Evolutionary conservation across 1,140 invertebrate species (phyloP).

Genomic region (Palaemon carinicauda): DNA sequence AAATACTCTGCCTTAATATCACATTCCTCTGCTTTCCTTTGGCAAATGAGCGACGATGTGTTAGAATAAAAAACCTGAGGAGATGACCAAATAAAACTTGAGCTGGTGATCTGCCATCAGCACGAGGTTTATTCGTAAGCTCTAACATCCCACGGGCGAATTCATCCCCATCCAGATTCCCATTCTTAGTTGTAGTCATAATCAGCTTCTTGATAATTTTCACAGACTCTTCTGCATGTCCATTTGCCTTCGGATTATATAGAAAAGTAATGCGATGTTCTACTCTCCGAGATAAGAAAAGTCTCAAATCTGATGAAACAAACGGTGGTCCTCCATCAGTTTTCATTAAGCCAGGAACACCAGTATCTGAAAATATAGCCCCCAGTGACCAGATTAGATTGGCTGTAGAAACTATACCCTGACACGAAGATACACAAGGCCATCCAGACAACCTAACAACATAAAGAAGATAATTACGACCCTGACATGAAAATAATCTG

Average conservation of each 20-base stretch:
- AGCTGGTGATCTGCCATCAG: no score
- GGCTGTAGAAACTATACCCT: not conserved
- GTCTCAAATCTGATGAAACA: not conserved
- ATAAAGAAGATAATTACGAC: constrained; percentile 8
- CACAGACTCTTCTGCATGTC: constrained; percentile 7
- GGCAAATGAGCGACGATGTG: no score
- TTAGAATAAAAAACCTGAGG: no score
- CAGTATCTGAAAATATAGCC: not conserved
- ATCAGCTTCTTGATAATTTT: constrained; percentile 41
- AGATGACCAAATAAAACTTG: no score
- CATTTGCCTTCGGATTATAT: constrained; percentile 21
- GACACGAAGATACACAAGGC: constrained; percentile 6
- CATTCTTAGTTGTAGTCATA: not conserved
- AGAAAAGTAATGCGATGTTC: not conserved
- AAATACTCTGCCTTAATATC: no score
- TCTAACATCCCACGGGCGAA: no score
- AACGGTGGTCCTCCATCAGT: constrained; percentile 35
- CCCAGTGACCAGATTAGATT: no score
- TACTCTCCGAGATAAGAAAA: constrained; percentile 40
- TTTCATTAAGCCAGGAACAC: not conserved
- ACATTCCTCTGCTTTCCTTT: no score
- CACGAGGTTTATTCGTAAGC: no score
- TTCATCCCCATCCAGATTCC: no score
- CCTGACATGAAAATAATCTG: not conserved
- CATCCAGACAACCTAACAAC: not conserved